Percentiles rank a stretch among this genome's conserved stretches.
Conservation (phyloP, 2,888 invertebrate species). For the Nyleta sp. region DNA sequence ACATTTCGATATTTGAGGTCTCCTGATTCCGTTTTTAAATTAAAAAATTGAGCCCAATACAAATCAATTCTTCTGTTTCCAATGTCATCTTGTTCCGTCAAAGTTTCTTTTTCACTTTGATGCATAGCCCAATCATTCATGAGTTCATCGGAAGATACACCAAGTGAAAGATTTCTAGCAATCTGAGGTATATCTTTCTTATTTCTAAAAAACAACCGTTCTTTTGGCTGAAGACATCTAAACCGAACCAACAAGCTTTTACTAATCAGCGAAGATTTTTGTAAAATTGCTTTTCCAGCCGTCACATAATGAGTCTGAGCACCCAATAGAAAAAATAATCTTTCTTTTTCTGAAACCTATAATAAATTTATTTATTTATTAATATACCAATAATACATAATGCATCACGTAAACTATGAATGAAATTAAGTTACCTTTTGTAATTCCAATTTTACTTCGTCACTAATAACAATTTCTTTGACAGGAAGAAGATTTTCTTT, state of each 20-base stretch:
- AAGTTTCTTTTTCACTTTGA: conserved; percentile 30
- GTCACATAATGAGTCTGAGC: no score
- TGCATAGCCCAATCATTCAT: no score
- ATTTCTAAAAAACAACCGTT: no score
- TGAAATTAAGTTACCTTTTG: conserved; percentile 23
- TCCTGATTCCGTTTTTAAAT: conserved; percentile 28
- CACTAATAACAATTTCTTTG: conserved; percentile 13
- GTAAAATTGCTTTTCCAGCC: no score
- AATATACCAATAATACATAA: background rate
- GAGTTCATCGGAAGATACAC: no score
- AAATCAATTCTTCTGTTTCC: conserved; percentile 37
- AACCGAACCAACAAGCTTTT: no score
- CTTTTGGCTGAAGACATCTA: no score
- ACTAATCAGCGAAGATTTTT: no score
- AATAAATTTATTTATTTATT: background rate
- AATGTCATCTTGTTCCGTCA: background rate
- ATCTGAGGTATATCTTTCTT: no score
- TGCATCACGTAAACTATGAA: conserved; percentile 2
- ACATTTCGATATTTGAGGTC: conserved; percentile 36
- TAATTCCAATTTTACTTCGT: conserved; percentile 11
- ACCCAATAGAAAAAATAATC: no score
- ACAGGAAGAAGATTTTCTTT: conserved; percentile 16
- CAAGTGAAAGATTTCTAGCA: no score
- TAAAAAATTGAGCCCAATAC: conserved; percentile 56
- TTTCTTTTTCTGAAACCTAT: background rate